A percentile compares a stretch with the other conserved stretches of the same genome.
Conservation (phyloP, 2,888 invertebrate genomes). For the Clistopyga incitator region DNA sequence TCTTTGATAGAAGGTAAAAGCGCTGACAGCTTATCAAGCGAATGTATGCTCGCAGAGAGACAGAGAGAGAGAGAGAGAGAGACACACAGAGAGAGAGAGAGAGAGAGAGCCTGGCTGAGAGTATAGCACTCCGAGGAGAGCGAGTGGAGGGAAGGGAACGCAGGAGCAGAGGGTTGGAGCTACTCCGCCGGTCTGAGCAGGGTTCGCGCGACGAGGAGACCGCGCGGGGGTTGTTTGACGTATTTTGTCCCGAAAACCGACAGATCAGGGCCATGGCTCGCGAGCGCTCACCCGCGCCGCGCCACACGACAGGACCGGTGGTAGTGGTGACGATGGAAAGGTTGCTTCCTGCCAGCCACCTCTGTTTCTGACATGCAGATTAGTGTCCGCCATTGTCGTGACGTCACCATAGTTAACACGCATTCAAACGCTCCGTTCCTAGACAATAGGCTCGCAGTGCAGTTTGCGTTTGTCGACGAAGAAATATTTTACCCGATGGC, state of each 20-base stretch:
- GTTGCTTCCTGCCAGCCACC: conserved; percentile 74
- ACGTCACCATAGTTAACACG: conserved; percentile 83
- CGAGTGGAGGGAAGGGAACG: background rate
- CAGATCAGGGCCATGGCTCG: conserved; percentile 80
- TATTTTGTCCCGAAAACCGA: conserved; percentile 83
- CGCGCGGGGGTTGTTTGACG: conserved; percentile 79
- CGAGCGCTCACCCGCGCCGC: conserved; percentile 77
- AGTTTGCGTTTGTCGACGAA: conserved; percentile 34
- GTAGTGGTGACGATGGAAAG: conserved; percentile 66
- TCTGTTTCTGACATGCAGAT: conserved; percentile 84
- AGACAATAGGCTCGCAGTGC: conserved; percentile 58
- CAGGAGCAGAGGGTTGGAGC: background rate
- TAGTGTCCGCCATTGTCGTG: conserved; percentile 84
- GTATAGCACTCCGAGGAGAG: background rate
- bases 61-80: background rate
- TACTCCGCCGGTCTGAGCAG: conserved; percentile 43
- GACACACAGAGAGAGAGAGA: background rate
- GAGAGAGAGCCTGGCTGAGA: background rate
- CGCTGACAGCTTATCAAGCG: conserved; percentile 59
- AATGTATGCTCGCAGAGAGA: conserved; percentile 31
- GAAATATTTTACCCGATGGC: conserved; percentile 5
- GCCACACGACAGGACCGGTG: conserved; percentile 73
- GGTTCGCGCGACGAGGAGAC: conserved; percentile 64
- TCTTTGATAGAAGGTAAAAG: conserved; percentile 12
- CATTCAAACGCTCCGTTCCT: conserved; percentile 76